Base-by-base conservation (phyloP, 2,797 vertebrate species). In the Ctenopoma kingsleyae region DNA sequence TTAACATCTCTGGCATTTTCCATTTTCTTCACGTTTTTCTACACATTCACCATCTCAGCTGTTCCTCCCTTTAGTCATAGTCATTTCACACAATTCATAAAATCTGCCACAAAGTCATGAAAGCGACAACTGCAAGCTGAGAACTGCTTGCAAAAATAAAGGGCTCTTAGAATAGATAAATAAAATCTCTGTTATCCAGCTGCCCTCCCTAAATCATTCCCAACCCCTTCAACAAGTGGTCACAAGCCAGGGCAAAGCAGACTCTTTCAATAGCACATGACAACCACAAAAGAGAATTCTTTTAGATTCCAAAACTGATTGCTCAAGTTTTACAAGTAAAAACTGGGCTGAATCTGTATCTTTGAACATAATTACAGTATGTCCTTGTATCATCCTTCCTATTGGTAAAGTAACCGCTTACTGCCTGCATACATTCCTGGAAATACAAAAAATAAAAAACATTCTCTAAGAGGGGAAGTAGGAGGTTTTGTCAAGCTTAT, bases 161-260 rank as follows among this genome's bases (percentile, higher is more conserved):
- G 86, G 85, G 80, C 87, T 92, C 90, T 92, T 82, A 90, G 91
- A 93, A 92, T 91, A 93, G 90, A 93, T 89, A 91, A 93, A 94
- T 93, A 91, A 90, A 93, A 94, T 90, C 86, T 90, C 87, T 91
- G 91, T 89, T 91, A 91, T 88, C 90, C 93, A 95, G 92, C 93
- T 95, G 94, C 92, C 92, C 81, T 84, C 89, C 76, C 83, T 94
- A 94, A 95, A 95, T 95, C 93, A 94, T 77, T 90, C 80, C 86
- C 82, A 88, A 88, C 81, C 90, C 89, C 84, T 87, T 89, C 87
- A 88, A 93, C 93, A 93, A 94, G 91, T 88, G 91, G 91, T 91
- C 90, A 89, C 84, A 87, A 91, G 92, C 91, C 89, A 67, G 81
- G 83, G 84, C 85, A 85, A 82, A 87, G 85, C 83, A 86, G 82